These are phyloP conservation scores for Hydractinia echinata DNA, from an alignment of 30 jellyfish, hydroid and myxozoan genomes.

Conservation along the genomic window DNA sequence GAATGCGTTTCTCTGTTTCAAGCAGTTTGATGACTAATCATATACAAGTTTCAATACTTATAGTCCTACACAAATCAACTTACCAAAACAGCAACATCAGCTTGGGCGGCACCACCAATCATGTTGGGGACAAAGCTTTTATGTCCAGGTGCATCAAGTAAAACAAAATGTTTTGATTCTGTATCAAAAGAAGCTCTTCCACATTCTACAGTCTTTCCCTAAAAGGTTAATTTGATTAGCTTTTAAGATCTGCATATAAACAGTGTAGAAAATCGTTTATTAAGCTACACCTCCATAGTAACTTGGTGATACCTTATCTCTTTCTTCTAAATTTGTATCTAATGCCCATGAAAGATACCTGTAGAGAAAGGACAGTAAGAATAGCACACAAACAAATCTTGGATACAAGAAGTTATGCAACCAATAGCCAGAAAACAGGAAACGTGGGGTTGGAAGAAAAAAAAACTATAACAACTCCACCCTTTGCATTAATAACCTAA, in stretches of 20 bases:
- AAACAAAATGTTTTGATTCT: constrained; percentile 81
- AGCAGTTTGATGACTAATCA: constrained; percentile 44
- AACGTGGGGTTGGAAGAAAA: neutral
- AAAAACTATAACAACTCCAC: neutral
- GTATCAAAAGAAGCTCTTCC: constrained; percentile 99
- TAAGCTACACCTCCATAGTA: too few relatives aligned
- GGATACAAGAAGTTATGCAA: neutral
- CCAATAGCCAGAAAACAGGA: neutral
- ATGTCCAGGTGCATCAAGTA: constrained; percentile 99
- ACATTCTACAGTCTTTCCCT: constrained; percentile 99
- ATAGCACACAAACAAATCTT: neutral
- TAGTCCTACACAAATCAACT: constrained; percentile 4
- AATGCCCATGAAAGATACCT: constrained; percentile 99
- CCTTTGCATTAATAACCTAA: too few relatives aligned
- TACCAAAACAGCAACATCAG: constrained; percentile 97
- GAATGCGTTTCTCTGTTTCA: neutral
- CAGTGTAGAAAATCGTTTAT: neutral
- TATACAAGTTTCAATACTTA: neutral
- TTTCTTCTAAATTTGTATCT: constrained; percentile 95
- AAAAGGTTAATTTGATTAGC: neutral
- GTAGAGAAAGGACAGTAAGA: neutral
- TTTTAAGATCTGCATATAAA: too few relatives aligned
- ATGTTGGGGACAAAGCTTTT: constrained; percentile 99
- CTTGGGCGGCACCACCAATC: constrained; percentile 99
- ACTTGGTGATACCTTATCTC: constrained; percentile 71